These are phyloP conservation scores for Clavelina lepadiformis DNA, from an alignment of 23 tunicate species.

Conservation along the genomic window DNA sequence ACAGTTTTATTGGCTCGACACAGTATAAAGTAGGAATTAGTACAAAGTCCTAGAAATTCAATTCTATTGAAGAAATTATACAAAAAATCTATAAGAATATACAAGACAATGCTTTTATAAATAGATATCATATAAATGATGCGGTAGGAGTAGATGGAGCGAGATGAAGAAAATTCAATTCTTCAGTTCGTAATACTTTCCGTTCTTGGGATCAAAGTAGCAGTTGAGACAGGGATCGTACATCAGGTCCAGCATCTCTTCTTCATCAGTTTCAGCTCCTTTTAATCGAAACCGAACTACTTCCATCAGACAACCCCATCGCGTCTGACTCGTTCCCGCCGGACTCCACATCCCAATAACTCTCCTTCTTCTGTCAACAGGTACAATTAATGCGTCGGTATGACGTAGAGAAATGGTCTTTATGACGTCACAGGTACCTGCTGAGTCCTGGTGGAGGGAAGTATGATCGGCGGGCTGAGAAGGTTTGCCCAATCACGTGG, in stretches of 20 bases:
- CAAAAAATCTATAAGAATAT: no score
- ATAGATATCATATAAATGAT: no score
- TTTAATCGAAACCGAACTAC: constrained; percentile 41
- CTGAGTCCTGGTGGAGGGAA: constrained; percentile 47
- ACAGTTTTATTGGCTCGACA: no score
- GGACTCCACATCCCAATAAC: constrained; percentile 59
- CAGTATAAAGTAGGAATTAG: no score
- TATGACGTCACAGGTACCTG: no score
- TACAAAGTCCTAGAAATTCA: no score
- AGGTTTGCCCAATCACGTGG: constrained; percentile 57
- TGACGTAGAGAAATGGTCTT: no score
- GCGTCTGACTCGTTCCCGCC: constrained; percentile 31
- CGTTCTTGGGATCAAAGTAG: constrained; percentile 87
- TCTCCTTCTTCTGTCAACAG: constrained; percentile 40
- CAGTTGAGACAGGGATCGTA: constrained; percentile 90
- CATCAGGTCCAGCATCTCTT: constrained; percentile 81
- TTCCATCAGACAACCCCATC: constrained; percentile 71
- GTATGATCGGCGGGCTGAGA: constrained; percentile 63
- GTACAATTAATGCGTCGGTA: no score
- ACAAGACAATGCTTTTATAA: no score
- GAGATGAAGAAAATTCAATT: no score
- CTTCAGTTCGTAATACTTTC: constrained; percentile 89
- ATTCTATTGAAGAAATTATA: no score
- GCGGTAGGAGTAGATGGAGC: no score
- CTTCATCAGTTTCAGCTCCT: constrained; percentile 81